Conservation (phyloP, 2,888 invertebrate genomes). For the Oasisia sp. region DNA sequence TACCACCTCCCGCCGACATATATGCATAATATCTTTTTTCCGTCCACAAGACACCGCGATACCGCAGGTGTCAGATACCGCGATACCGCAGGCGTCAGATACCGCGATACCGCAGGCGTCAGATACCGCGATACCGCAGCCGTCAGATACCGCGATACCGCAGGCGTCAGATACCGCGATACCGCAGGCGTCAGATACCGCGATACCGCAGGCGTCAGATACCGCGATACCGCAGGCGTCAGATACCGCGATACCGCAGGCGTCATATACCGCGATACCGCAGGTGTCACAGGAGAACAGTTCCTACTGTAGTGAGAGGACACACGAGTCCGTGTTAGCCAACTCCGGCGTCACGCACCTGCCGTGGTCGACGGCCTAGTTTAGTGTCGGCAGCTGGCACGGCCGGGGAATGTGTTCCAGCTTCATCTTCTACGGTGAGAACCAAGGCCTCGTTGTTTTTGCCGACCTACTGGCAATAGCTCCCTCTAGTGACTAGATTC, state of each 20-base stretch:
- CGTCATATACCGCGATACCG: neutral
- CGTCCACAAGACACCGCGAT: neutral
- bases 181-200: neutral
- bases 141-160: neutral
- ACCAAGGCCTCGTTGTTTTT: neutral
- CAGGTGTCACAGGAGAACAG: neutral
- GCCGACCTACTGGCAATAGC: no score
- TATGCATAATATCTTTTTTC: neutral
- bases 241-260: neutral
- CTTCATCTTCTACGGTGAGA: neutral
- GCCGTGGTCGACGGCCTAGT: neutral
- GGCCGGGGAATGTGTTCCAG: neutral
- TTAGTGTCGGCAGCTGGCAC: neutral
- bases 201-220: neutral
- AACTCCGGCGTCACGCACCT: neutral
- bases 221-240: neutral
- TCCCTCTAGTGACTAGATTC: no score
- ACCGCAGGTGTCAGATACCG: no score
- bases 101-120: neutral
- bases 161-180: neutral
- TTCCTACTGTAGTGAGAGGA: neutral
- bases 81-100: neutral
- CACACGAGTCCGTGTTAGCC: neutral
- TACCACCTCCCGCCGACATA: neutral
- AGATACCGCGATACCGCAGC: neutral